A percentile compares a stretch with the other conserved stretches of the same genome.
Evolutionary conservation across 2,888 invertebrate genomes (phyloP).

Genomic region (Ecdyonurus torrentis): DNA sequence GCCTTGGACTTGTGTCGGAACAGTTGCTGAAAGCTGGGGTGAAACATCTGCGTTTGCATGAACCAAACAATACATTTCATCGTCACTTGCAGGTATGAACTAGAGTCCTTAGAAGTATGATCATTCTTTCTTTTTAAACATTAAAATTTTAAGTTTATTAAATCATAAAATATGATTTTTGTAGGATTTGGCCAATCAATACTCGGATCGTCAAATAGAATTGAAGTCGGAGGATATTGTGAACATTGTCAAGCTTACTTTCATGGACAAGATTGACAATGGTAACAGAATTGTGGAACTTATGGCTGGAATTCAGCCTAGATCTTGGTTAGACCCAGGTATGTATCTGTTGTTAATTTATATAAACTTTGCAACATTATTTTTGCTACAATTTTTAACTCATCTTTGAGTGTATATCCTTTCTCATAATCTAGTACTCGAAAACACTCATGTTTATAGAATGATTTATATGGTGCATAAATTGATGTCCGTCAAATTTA

Average conservation of each 20-base stretch:
- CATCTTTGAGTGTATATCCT: too few species aligned
- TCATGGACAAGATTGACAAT: conserved; percentile 38
- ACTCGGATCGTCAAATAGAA: conserved; percentile 1
- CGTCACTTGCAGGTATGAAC: conserved; percentile 29
- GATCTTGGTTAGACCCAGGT: conserved; percentile 25
- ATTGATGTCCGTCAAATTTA: too few species aligned
- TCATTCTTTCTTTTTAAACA: too few species aligned
- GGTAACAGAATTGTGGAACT: conserved; percentile 35
- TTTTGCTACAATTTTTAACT: too few species aligned
- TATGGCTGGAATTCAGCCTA: conserved; percentile 32
- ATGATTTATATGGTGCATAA: too few species aligned
- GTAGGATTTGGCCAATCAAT: neutral
- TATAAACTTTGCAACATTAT: too few species aligned
- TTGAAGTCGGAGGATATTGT: conserved; percentile 23
- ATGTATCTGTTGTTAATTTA: too few species aligned
- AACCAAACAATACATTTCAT: conserved; percentile 34
- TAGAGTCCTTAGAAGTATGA: conserved; percentile 12
- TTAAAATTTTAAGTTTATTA: too few species aligned
- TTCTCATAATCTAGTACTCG: too few species aligned
- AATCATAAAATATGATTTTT: too few species aligned
- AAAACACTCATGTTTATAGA: too few species aligned
- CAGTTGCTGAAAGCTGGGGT: conserved; percentile 35
- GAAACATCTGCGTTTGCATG: conserved; percentile 38
- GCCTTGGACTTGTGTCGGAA: conserved; percentile 43
- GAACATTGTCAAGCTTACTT: conserved; percentile 34